These are phyloP conservation scores for Lamproptera curius DNA, from an alignment of 2,888 invertebrate genomes.

Conservation along the genomic window DNA sequence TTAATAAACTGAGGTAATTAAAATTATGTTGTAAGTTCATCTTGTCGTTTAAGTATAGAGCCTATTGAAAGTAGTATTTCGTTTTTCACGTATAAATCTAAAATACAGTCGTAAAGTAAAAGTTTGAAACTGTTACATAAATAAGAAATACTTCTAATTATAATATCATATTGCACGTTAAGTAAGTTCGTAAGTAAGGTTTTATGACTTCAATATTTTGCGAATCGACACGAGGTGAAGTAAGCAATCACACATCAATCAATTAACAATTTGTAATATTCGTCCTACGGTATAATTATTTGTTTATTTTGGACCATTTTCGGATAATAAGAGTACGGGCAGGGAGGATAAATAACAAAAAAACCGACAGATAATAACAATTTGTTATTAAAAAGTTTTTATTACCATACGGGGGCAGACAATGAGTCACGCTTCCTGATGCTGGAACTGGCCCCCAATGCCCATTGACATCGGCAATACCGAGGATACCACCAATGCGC, in stretches of 20 bases:
- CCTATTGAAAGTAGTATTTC: too few relatives aligned
- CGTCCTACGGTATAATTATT: conserved; percentile 41
- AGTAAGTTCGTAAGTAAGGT: conserved; percentile 23
- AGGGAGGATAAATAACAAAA: too few relatives aligned
- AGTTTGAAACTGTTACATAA: conserved; percentile 5
- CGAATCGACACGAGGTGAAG: conserved; percentile 28
- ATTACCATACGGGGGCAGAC: too few relatives aligned
- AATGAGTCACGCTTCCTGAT: too few relatives aligned
- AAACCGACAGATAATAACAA: too few relatives aligned
- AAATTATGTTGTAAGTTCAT: too few relatives aligned
- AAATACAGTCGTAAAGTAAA: conserved; percentile 4
- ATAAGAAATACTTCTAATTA: conserved; percentile 10
- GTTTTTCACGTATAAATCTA: not conserved
- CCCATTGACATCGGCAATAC: too few relatives aligned
- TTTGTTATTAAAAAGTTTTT: too few relatives aligned
- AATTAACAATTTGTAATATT: conserved; percentile 41
- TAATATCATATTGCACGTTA: conserved; percentile 10
- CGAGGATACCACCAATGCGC: too few relatives aligned
- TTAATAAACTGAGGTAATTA: too few relatives aligned
- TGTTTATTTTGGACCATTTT: conserved; percentile 38
- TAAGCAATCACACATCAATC: conserved; percentile 37
- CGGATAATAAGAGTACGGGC: conserved; percentile 31
- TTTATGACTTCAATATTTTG: conserved; percentile 32
- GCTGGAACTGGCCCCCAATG: too few relatives aligned
- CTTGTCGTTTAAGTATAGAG: not conserved